Conservation (phyloP, 2,113 vertebrate genomes). For the Rhinolophus ferrumequinum region DNA sequence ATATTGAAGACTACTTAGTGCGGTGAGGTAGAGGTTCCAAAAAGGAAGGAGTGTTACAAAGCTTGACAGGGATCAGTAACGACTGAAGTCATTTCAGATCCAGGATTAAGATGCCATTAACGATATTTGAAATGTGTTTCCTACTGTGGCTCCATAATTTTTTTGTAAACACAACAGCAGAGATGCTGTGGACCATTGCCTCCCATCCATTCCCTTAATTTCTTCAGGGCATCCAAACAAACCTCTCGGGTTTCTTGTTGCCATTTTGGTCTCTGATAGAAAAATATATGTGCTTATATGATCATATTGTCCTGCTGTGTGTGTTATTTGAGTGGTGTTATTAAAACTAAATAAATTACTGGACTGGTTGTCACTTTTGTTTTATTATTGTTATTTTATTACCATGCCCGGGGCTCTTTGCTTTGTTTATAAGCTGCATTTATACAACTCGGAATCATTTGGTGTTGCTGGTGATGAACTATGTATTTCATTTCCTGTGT, state of each 20-base stretch:
- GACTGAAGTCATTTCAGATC: not conserved
- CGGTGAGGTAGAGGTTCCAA: not conserved
- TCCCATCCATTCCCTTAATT: not conserved
- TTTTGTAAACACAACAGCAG: not conserved
- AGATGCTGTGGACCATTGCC: rapidly evolving
- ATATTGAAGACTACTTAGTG: not conserved
- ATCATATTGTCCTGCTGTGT: not conserved
- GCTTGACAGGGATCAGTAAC: not conserved
- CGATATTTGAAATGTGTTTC: not conserved
- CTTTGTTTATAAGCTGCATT: not conserved
- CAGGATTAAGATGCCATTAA: not conserved
- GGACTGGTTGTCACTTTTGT: not conserved
- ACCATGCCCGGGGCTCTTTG: not conserved
- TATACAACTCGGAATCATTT: not conserved
- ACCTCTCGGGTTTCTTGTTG: not conserved
- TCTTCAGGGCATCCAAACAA: not conserved
- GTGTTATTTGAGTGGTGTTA: not conserved
- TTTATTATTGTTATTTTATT: not conserved
- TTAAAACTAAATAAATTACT: not conserved
- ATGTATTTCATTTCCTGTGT: not conserved
- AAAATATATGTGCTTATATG: not conserved
- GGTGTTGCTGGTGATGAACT: not conserved
- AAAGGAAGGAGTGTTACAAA: not conserved
- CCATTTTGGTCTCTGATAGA: not conserved
- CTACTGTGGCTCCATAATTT: not conserved